Evolutionary conservation across 1,140 invertebrate species (phyloP).

Genomic region (Lutraria rhynchaena): DNA sequence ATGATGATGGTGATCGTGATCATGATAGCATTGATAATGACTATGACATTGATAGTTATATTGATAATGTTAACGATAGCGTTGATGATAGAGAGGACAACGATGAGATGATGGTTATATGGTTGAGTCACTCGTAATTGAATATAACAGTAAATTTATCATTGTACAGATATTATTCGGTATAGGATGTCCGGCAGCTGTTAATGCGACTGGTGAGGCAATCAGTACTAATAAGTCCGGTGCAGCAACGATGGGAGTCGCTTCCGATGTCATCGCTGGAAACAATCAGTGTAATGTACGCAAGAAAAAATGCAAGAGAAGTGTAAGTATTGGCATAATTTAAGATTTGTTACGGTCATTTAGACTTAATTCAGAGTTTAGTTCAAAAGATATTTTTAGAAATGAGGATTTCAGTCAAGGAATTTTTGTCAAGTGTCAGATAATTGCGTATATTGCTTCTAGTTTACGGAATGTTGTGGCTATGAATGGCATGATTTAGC

Average conservation of each 20-base stretch:
- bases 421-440: too few relatives aligned
- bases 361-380: too few relatives aligned
- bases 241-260: neutral
- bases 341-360: too few relatives aligned
- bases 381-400: too few relatives aligned
- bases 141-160: neutral
- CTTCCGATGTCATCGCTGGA: neutral
- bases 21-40: neutral
- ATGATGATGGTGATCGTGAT: too few relatives aligned
- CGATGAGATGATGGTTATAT: neutral
- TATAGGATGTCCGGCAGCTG: conserved; percentile 30
- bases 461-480: too few relatives aligned
- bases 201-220: neutral
- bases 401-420: too few relatives aligned
- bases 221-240: neutral
- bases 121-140: neutral
- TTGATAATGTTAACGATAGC: neutral
- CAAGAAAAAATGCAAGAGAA: conserved; percentile 44
- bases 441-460: too few relatives aligned
- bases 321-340: conserved; percentile 39
- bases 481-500: too few relatives aligned
- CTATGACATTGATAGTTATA: neutral
- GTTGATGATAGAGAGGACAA: neutral
- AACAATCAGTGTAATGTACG: conserved; percentile 42
- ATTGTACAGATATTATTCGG: conserved; percentile 41